Base-by-base conservation (phyloP, 2,113 vertebrate genomes). In the Actenoides lindsayi region DNA sequence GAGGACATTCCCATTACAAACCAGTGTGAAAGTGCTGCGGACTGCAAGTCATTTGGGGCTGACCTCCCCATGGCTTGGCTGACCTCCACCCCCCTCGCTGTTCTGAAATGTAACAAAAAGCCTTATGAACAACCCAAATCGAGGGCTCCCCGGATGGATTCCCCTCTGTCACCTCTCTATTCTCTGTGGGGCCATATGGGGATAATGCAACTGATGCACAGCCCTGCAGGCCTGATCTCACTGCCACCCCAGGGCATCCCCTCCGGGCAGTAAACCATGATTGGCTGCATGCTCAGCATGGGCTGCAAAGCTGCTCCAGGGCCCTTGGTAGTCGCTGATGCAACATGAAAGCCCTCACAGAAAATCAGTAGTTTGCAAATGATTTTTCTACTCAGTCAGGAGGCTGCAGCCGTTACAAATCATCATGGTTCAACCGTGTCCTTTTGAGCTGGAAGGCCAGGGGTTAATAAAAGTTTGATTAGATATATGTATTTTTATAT, bases 381-480 rank as follows among this genome's bases (percentile, higher is more conserved):
- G 25, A 74, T 92, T 88, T 51, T 82, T 73, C 67, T 59, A 13
- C 46, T 90, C 75, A 39, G 56, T 39, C 54, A 68, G 56, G 42
- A 90, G 41, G 51, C 85, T 94, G 76, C 46, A 83, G 68, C 24
- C 0, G 0, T 88, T 71, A 73, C 57, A 90, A 87, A 90, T 74
- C 71, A 35, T 16, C 51, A 11, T 51, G 64, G 35, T 88, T 74
- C 2, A 0, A 35, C 77, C 0, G 0, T 78, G 83, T 65, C 39
- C 74, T 90, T 83, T 71, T 75, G 76, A 89, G 65, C 65, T 78
- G 90, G 86, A 75, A 90, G 88, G 83, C 54, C 65, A 71, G 0
- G 7, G 76, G 83, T 95, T 96, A 90, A 92, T 87, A 89, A 78
- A 95, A 92, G 54, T 87, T 92, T 92, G 77, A 93, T 96, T 89